Base-by-base conservation (phyloP, 2,797 vertebrate genomes). In the Anisognathus igniventris region DNA sequence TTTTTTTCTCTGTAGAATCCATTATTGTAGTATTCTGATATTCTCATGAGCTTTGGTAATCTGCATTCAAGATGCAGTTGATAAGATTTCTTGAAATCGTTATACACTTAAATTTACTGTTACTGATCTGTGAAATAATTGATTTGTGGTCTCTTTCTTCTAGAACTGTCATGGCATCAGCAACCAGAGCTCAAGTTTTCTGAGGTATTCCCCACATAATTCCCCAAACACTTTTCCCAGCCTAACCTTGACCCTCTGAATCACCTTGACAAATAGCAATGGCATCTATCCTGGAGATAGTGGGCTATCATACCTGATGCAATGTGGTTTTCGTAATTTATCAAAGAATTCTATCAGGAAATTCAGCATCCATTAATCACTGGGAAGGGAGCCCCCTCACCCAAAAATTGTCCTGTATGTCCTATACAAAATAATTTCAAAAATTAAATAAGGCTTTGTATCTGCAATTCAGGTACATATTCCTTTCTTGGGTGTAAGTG, bases 61-160 rank as follows among this genome's bases (percentile, higher is more conserved):
- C 97, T 98, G 96, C 97, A 97, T 97, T 98, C 98, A 98, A 98
- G 98, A 97, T 94, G 96, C 96, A 97, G 95, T 94, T 97, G 98
- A 94, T 98, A 98, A 96, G 97, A 93, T 91, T 96, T 96, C 98
- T 97, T 97, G 96, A 98, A 98, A 98, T 90, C 84, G 97, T 95
- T 88, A 92, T 81, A 89, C 60, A 39, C 61, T 86, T 88, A 60
- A 93, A 95, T 96, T 91, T 91, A 60, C 91, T 93, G 90, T 84
- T 88, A 95, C 66, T 95, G 95, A 96, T 96, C 92, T 72, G 62
- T 65, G 71, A 79, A 58, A 61, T 44, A 86, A 98, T 98, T 98
- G 98, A 98, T 98, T 97, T 98, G 98, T 94, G 98, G 98, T 97
- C 96, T 97, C 97, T 97, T 93, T 98, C 96, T 97, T 97, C 93